Conservation (phyloP, 2,797 vertebrate genomes). For the Petrocephalus schoutedeni region DNA sequence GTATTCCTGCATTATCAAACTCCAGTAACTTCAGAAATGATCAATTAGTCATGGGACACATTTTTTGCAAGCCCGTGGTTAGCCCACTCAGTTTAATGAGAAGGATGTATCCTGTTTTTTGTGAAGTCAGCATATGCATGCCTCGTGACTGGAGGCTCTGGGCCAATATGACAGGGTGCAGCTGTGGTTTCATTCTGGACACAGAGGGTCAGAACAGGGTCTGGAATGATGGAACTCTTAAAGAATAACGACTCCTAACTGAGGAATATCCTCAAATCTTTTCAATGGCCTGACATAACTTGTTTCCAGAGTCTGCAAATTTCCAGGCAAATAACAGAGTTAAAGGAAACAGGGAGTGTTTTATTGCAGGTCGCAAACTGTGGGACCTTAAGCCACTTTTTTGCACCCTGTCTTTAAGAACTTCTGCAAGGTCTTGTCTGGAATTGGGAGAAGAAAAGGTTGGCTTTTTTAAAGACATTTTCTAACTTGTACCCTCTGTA, state of each 20-base stretch:
- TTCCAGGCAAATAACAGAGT: background rate
- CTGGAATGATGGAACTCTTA: constrained; percentile 19
- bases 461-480: background rate
- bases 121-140: constrained; percentile 34
- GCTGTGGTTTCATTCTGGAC: constrained; percentile 43
- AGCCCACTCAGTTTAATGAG: background rate
- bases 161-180: constrained; percentile 49
- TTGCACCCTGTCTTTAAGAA: background rate
- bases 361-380: constrained; percentile 1
- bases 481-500: background rate
- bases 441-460: background rate
- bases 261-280: background rate
- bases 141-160: constrained; percentile 29
- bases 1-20: background rate
- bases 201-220: constrained; percentile 39
- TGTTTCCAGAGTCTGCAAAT: background rate
- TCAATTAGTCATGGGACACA: background rate
- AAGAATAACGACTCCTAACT: constrained; percentile 11
- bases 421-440: background rate
- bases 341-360: constrained; percentile 1
- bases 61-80: background rate
- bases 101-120: constrained; percentile 42
- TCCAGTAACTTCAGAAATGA: background rate
- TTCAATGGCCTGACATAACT: background rate
- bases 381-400: background rate